phyloP scores from a whole-genome alignment of 2,888 invertebrate genomes.

The Allophyes oxyacanthae region DNA sequence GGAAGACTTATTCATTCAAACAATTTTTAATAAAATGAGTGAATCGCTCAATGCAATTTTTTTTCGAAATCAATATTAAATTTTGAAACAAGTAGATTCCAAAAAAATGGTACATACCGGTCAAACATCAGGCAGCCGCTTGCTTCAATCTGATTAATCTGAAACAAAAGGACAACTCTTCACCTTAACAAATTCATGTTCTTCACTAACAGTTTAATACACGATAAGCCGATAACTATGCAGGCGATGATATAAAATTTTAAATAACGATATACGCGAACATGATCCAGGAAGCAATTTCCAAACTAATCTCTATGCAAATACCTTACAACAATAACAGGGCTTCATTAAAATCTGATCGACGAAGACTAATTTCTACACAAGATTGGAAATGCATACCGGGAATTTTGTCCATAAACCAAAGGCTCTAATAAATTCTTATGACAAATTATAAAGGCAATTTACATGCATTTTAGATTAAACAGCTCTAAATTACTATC shows the following conservation, averaged over 20 bases:
- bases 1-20: too few relatives aligned
- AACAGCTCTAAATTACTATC: conserved; percentile 63
- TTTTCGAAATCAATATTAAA: too few relatives aligned
- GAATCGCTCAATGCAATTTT: too few relatives aligned
- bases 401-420: conserved; percentile 49
- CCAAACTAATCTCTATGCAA: conserved; percentile 82
- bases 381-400: conserved; percentile 33
- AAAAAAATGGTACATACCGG: conserved; percentile 27
- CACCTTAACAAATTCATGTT: conserved; percentile 2
- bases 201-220: conserved; percentile 13
- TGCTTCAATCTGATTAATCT: conserved; percentile 47
- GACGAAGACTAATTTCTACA: conserved; percentile 48
- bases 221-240: conserved; percentile 14
- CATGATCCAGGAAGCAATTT: conserved; percentile 74
- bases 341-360: conserved; percentile 53
- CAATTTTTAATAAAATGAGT: too few relatives aligned
- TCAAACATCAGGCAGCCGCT: conserved; percentile 42
- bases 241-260: conserved; percentile 53
- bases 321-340: conserved; percentile 72
- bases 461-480: conserved; percentile 63
- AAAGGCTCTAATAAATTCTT: conserved; percentile 55
- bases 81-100: neutral
- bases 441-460: conserved; percentile 61
- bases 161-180: conserved; percentile 34
- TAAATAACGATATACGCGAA: conserved; percentile 58